A percentile compares a stretch with the other conserved stretches of the same genome.
These are phyloP conservation scores for Alethe diademata DNA, from an alignment of 2,113 vertebrate genomes.

Conservation along the genomic window DNA sequence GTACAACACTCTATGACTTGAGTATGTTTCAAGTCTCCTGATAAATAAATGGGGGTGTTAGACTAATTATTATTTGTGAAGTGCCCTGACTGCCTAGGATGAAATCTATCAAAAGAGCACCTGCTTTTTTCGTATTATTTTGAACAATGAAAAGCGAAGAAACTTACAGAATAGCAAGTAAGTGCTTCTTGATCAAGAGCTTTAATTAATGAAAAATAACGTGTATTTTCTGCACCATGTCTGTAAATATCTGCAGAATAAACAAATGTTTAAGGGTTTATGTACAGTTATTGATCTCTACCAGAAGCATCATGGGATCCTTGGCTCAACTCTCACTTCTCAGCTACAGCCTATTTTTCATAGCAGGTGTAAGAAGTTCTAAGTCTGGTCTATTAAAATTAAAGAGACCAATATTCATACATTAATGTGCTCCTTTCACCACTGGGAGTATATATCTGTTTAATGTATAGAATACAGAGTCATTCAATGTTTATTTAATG, in stretches of 20 bases:
- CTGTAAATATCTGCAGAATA: background rate
- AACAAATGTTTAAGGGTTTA: background rate
- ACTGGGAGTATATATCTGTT: background rate
- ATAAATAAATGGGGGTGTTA: background rate
- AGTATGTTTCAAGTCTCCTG: background rate
- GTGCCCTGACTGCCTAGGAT: background rate
- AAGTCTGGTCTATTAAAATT: background rate
- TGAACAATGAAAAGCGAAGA: background rate
- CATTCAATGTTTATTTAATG: background rate
- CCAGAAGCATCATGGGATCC: background rate
- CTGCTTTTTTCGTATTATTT: background rate
- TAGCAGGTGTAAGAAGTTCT: background rate
- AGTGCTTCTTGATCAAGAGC: background rate
- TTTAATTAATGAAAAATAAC: background rate
- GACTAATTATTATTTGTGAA: constrained; percentile 19
- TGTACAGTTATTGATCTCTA: background rate
- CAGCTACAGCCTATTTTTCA: background rate
- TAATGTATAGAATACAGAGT: background rate
- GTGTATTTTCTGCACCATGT: background rate
- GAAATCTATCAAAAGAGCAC: background rate
- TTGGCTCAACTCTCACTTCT: background rate
- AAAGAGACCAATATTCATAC: background rate
- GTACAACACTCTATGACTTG: background rate
- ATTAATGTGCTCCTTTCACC: background rate
- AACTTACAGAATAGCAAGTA: background rate